A percentile compares a stretch with the other conserved stretches of the same genome.
Conservation (phyloP, 2,113 vertebrate genomes). For the Ceuthmochares aereus region DNA sequence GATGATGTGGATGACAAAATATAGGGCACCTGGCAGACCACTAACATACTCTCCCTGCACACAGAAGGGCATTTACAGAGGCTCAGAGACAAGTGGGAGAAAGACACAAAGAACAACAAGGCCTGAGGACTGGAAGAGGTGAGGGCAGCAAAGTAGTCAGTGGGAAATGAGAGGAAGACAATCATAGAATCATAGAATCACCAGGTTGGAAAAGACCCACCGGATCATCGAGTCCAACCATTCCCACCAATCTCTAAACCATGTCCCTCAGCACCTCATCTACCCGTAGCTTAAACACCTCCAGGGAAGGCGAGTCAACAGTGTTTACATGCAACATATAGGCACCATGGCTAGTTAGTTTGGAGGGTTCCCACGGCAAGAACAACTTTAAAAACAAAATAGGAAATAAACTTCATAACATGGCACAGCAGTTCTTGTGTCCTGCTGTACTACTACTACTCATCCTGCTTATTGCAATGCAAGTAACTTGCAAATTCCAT, state of each 20-base stretch:
- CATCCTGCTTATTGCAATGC: accelerated
- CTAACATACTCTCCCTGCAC: not conserved
- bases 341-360: not conserved
- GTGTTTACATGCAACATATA: not conserved
- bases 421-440: accelerated
- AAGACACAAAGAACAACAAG: not conserved
- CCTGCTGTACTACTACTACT: not conserved
- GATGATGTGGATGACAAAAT: not conserved
- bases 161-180: not conserved
- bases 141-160: not conserved
- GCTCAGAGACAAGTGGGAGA: not conserved
- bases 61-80: not conserved
- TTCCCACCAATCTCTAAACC: no score
- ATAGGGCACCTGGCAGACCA: not conserved
- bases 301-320: no score
- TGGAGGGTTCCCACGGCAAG: not conserved
- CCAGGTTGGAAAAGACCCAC: no score
- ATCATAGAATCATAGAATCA: no score
- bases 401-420: not conserved
- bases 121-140: not conserved
- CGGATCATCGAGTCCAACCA: no score
- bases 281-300: no score
- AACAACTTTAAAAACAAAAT: not conserved
- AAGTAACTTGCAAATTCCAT: not conserved
- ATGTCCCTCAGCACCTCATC: no score